phyloP scores from a whole-genome alignment of 2,113 vertebrate species.

The Azemiops feae region DNA sequence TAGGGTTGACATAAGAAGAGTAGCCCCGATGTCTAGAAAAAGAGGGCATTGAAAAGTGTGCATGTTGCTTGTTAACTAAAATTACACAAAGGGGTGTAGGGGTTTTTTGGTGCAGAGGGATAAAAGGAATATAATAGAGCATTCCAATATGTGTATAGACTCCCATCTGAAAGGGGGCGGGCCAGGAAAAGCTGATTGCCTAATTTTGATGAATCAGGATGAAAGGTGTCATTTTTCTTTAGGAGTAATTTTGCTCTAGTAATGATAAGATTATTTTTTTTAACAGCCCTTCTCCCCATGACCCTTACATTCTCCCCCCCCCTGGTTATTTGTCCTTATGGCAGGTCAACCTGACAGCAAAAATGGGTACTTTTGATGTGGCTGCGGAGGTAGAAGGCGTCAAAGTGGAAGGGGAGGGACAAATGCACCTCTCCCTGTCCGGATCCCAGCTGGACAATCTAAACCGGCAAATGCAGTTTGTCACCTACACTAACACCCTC shows the following conservation, averaged over 20 bases:
- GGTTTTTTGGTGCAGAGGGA: not conserved
- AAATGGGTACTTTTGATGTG: slow-evolving; percentile 81
- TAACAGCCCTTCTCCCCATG: not conserved
- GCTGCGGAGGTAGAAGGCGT: slow-evolving; percentile 79
- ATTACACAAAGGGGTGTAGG: not conserved
- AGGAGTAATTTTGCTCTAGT: not conserved
- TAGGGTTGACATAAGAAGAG: not conserved
- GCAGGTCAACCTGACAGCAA: slow-evolving; percentile 80
- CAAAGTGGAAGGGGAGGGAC: slow-evolving; percentile 71
- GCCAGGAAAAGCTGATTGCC: not conserved
- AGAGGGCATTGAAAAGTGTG: not conserved
- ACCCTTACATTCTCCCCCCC: not conserved
- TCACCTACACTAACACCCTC: slow-evolving; percentile 83
- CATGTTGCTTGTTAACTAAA: not conserved
- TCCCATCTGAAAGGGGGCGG: not conserved
- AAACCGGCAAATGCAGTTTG: slow-evolving; percentile 86
- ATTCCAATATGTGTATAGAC: not conserved
- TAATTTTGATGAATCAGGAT: not conserved
- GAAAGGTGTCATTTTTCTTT: not conserved
- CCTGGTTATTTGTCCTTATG: not conserved
- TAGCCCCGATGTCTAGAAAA: not conserved
- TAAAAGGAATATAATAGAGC: not conserved
- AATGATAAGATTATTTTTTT: not conserved
- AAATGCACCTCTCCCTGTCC: slow-evolving; percentile 68
- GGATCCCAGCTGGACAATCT: slow-evolving; percentile 72